phyloP scores from a whole-genome alignment of 2,797 vertebrate genomes.

The Platalea minor region DNA sequence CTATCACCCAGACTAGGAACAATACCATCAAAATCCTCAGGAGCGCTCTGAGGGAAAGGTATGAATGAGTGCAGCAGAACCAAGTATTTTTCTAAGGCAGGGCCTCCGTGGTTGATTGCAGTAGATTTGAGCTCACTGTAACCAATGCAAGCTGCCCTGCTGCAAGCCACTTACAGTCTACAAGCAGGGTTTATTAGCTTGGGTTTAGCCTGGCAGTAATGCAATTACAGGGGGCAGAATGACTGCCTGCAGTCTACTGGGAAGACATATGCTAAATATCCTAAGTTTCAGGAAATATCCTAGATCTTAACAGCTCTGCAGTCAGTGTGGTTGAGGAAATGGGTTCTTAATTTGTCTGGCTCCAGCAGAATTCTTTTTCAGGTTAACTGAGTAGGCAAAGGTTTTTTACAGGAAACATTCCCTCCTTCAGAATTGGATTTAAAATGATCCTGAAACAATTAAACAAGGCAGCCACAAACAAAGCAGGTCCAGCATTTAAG shows the following conservation, averaged over 20 bases:
- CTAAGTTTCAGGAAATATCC: neutral
- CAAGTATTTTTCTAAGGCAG: neutral
- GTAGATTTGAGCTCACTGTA: neutral
- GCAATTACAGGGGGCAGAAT: neutral
- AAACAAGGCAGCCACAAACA: neutral
- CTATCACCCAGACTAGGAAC: neutral
- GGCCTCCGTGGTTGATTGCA: neutral
- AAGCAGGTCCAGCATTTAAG: neutral
- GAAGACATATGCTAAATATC: neutral
- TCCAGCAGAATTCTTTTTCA: neutral
- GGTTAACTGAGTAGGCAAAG: neutral
- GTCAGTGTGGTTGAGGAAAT: neutral
- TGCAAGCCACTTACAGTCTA: neutral
- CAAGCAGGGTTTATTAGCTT: neutral
- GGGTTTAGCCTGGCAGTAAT: neutral
- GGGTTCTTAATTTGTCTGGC: neutral
- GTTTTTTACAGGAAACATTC: neutral
- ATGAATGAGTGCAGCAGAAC: neutral
- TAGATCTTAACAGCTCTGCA: neutral
- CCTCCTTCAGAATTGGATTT: neutral
- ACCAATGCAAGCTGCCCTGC: neutral
- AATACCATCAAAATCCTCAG: neutral
- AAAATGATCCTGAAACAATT: neutral
- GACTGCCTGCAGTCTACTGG: neutral
- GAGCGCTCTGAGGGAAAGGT: neutral